Evolutionary conservation across 1,140 invertebrate species (phyloP), one percentile per base, ranked within the genome.

Genomic region (Cydia amplana): DNA sequence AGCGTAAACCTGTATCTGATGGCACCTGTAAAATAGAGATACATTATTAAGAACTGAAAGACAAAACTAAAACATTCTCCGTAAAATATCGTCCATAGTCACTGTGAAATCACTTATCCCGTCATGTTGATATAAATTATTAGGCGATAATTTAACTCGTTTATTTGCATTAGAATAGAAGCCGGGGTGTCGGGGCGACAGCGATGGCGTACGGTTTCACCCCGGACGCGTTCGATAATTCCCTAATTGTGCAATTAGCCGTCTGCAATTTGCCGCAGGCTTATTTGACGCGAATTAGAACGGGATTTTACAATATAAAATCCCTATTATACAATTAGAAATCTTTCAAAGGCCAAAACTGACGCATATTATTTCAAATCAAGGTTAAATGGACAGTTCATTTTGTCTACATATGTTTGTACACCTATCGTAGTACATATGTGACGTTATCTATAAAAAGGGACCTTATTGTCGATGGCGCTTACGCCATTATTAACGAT

Each of bases 221-320:
- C 83, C 88, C 83, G 85, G 91, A 91, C 90, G 90, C 89, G 91
- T 86, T 85, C 83, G 87, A 85, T 90, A 90, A 92, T 90, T 82
- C 82, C 83, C 82, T 90, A 91, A 91, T 89, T 87, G 85, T 84
- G 81, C 87, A 90, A 91, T 92, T 89, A 90, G 79, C 80, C 78
- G 81, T 81, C 79, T 81, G 79, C 87, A 87, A 90, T 89, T 91
- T 90, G 76, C 82, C 85, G 81, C 83, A 76, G 76, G 80, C 75
- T 85, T 85, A 84, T 82, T 78, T 78, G 67, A 75, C 40, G 46
- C 51, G 72, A 72, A 78, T 36, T 74, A 78, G 74, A 65, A 78
- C 55, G 73, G 67, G 73, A 73, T 72, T 75, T 78, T 18, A 18
- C n/a, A 1, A 18, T 28, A 36, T 70, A 36, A 40, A 40, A 70